phyloP scores from a whole-genome alignment of 1,140 invertebrate species.

The Sinella curviseta region DNA sequence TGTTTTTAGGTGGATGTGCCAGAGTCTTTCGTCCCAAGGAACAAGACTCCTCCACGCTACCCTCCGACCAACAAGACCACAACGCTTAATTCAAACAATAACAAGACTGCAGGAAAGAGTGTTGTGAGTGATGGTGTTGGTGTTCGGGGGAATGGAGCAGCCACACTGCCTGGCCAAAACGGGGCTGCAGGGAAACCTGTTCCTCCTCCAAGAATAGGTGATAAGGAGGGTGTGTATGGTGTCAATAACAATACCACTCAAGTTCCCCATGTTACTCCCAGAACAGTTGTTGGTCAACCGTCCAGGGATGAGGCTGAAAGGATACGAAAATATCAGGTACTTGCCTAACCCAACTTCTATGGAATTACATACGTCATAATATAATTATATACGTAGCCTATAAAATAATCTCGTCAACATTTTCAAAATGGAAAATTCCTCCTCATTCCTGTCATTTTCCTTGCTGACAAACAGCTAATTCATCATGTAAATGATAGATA shows the following conservation, averaged over 20 bases:
- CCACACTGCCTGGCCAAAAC: slow-evolving; percentile 45
- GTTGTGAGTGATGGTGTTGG: slow-evolving; percentile 35
- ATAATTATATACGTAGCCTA: background rate
- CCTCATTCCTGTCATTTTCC: too few species aligned
- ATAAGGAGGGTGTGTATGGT: slow-evolving; percentile 60
- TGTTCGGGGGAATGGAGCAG: slow-evolving; percentile 42
- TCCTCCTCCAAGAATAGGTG: slow-evolving; percentile 71
- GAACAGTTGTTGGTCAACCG: slow-evolving; percentile 55
- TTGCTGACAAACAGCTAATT: too few species aligned
- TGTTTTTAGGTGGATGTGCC: slow-evolving; percentile 98
- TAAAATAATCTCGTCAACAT: background rate
- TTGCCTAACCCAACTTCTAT: background rate
- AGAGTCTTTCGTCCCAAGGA: slow-evolving; percentile 85
- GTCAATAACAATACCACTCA: slow-evolving; percentile 48
- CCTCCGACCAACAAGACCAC: slow-evolving; percentile 66
- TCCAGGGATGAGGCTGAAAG: slow-evolving; percentile 83
- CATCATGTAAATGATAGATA: too few species aligned
- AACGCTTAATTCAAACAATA: slow-evolving; percentile 50
- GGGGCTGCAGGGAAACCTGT: slow-evolving; percentile 62
- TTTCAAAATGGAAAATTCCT: too few species aligned
- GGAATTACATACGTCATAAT: background rate
- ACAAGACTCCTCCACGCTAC: slow-evolving; percentile 89
- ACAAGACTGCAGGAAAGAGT: slow-evolving; percentile 51
- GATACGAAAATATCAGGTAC: slow-evolving; percentile 86
- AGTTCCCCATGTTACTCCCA: slow-evolving; percentile 66